Evolutionary conservation across 2,113 vertebrate genomes (phyloP), one percentile per base, ranked within the genome.

Genomic region (Thunnus thynnus): DNA sequence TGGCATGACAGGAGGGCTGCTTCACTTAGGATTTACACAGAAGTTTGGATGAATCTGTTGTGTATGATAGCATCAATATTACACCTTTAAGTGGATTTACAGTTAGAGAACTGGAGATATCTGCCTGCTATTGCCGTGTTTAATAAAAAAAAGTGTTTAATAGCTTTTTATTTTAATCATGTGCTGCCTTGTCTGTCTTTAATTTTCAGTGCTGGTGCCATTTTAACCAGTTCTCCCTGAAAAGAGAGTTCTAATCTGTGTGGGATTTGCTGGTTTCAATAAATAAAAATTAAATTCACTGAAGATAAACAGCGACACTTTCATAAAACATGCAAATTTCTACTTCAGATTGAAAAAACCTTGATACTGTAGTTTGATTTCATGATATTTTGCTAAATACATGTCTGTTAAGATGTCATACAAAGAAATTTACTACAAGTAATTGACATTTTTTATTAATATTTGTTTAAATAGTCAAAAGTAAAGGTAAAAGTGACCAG

Each of bases 1-100:
- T 67, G 72, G 74, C 72, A 57, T 78, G 78, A 86, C 85, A 88
- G 65, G 76, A 76, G 82, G 76, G 44, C 57, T 20, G 25, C 69
- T 60, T 57, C 76, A 51, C 56, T 27, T 17, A 72, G 54, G 64
- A 67, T 65, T 68, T 64, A 65, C 6, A 60, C 58, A 25, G 1
- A 67, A 10, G 47, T 85, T 63, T 27, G 13, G 79, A 57, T 52
- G 2, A 72, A 65, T 63, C 2, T 60, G 22, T 44, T 44, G 10
- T 76, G n/a, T 17, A 55, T 22, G 54, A 66, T 41, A 52, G 66
- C 8, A 22, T 68, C 17, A 52, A 55, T 36, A 61, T 61, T 58
- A 8, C 13, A 32, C 8, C 22, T 25, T 10, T 18, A 56, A 55
- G 36, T 7, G 36, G 36, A 41, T 41, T 41, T 41, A 7, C 36